Base-by-base conservation (phyloP, 2,113 vertebrate species). In the Sander vitreus region DNA sequence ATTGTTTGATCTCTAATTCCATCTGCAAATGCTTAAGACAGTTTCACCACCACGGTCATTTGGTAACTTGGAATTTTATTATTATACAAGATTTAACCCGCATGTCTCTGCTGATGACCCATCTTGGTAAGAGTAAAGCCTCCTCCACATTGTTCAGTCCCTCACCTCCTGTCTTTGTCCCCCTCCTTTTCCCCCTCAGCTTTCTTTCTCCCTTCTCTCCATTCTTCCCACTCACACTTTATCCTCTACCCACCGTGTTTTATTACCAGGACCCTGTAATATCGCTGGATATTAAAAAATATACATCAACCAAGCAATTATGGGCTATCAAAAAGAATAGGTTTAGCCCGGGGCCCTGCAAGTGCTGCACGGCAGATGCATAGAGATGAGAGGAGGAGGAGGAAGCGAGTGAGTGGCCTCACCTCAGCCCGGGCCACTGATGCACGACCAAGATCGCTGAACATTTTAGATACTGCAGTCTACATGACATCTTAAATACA, bases 251-350 rank as follows among this genome's bases (percentile, higher is more conserved):
- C 74, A 27, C 64, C 83, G 59, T 84, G 88, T 92, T 94, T 93
- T 94, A 93, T 94, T 93, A 91, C 91, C 85, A 83, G 82, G 86
- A 76, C 84, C 83, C 89, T 90, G 89, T 94, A 94, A 95, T 95
- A 94, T 94, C 71, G 87, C 91, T 92, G 89, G 92, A 95, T 95
- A 95, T 96, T 95, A 95, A 95, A 93, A 95, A 94, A 94, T 95
- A 96, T 95, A 95, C 94, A 95, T 96, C 94, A 95, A 84, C 87
- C 68, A 66, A 92, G 94, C 94, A 94, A 93, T 95, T 94, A 94
- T 91, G 93, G 93, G 85, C 93, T 90, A 94, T 91, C 91, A 93
- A 89, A 93, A 91, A 92, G 92, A 92, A 91, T 88, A 91, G 81
- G 88, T 86, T 93, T 81, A 85, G 94, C 94, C 93, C 43, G 89